These are phyloP conservation scores for Notarius quadriscutis DNA, from an alignment of 2,113 vertebrate species.

Conservation along the genomic window DNA sequence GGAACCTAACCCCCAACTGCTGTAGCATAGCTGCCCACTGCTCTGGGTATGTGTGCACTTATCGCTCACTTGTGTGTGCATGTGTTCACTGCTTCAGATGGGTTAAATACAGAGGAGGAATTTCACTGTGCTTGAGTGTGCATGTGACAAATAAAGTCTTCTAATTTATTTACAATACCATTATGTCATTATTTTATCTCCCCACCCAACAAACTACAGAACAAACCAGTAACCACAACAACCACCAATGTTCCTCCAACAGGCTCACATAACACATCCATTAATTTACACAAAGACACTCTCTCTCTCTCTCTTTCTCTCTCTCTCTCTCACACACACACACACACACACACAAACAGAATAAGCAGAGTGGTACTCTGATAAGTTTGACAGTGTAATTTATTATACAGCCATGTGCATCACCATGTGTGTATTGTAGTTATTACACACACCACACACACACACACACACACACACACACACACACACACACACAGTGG, in stretches of 20 bases:
- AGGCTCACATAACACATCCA: background rate
- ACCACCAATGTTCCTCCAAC: background rate
- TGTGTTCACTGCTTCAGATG: too few relatives aligned
- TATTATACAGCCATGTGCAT: background rate
- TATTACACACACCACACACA: too few relatives aligned
- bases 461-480: too few relatives aligned
- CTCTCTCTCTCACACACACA: background rate
- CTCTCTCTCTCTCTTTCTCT: background rate
- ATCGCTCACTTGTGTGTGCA: too few relatives aligned
- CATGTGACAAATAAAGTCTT: too few relatives aligned
- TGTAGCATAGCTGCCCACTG: too few relatives aligned
- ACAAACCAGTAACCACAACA: background rate
- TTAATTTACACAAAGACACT: background rate
- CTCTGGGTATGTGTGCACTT: too few relatives aligned
- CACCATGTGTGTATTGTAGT: background rate
- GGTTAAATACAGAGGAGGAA: too few relatives aligned
- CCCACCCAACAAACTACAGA: background rate
- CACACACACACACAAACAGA: background rate
- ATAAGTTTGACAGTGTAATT: conserved; percentile 16
- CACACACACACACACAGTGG: too few relatives aligned
- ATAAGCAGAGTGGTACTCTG: background rate
- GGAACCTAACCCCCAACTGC: too few relatives aligned
- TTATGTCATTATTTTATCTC: background rate
- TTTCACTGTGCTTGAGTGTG: too few relatives aligned
- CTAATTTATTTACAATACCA: background rate